Base-by-base conservation (phyloP, 2,888 invertebrate genomes). In the Caenorhabditis sp. region DNA sequence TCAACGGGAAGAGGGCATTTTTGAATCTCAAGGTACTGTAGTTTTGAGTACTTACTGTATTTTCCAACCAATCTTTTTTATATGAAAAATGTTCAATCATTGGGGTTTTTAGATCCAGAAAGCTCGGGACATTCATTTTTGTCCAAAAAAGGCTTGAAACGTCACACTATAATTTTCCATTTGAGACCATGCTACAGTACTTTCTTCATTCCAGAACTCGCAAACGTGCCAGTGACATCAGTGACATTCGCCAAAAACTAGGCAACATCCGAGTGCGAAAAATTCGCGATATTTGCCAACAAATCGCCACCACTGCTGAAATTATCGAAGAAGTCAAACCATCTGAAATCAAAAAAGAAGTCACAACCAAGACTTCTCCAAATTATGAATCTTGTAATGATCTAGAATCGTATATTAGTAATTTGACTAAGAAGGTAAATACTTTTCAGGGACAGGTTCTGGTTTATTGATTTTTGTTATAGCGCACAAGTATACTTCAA, bases 391-490 rank as follows among this genome's bases (percentile, higher is more conserved):
- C 31, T 25, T 74, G 74, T 27, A 69, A 69, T 21, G 74, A 74
- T 67, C 31, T 74, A 38, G 74, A 74, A 26, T 70, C 69, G 26
- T 74, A 74, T 60, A 74, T 74, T 27, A 59, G 69, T n/a, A 74
- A 59, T 63, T 64, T 74, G 54, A 61, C 69, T 1, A 69, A 36
- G 17, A 69, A 69, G 43, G 68, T 68, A 62, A n/a, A 5, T 2
- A 12, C 20, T 10, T 54, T 23, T 54, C 23, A 21, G 20, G 3
- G 7, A 8, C 26, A 25, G 12, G 7, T 21, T n/a, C n/a, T n/a
- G n/a, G n/a, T 56, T 14, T 31, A 7, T 10, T 31, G 10, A 31
- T 31, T 31, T 31, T 31, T 31, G 25, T 43, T 23, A 38, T 21
- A 38, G 43, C 21, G 59, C 17, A 38, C 43, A 38, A 23, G 43